phyloP scores from a whole-genome alignment of 2,797 vertebrate genomes.

The Channa striata region DNA sequence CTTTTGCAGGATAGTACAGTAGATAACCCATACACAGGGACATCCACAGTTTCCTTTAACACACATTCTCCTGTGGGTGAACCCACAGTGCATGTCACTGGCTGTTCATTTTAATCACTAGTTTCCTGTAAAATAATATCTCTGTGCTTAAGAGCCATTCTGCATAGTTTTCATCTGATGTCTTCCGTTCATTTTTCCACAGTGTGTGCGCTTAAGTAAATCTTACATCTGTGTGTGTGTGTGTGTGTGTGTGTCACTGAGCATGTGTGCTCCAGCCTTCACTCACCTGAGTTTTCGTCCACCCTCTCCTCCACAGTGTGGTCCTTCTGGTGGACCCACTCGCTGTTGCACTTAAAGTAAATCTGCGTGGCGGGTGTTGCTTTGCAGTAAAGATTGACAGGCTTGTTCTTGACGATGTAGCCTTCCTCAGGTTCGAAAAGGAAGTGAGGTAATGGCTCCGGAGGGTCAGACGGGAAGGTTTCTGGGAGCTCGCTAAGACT shows the following conservation, averaged over 20 bases:
- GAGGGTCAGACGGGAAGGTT: constrained; percentile 94
- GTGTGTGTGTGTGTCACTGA: neutral
- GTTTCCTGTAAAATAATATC: constrained; percentile 15
- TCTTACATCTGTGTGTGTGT: neutral
- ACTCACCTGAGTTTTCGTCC: constrained; percentile 94
- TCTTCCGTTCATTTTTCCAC: constrained; percentile 1
- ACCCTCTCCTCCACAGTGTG: constrained; percentile 93
- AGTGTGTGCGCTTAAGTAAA: constrained; percentile 5
- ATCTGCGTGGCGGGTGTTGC: constrained; percentile 95
- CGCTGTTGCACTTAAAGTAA: constrained; percentile 97
- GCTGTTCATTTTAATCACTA: neutral
- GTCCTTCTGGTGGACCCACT: constrained; percentile 98
- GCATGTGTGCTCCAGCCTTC: neutral
- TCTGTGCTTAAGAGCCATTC: neutral
- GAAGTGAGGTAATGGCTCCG: constrained; percentile 94
- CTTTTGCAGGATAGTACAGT: no score
- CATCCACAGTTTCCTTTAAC: no score
- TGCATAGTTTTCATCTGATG: neutral
- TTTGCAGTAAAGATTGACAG: constrained; percentile 94
- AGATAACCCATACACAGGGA: no score
- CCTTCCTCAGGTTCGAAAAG: constrained; percentile 94
- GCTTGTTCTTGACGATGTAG: constrained; percentile 97
- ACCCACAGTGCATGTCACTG: neutral
- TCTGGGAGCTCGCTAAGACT: constrained; percentile 91
- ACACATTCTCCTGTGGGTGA: neutral